Evolutionary conservation across 2,797 vertebrate species (phyloP), one percentile per base, ranked within the genome.

Genomic region (Sebastes steindachneri): DNA sequence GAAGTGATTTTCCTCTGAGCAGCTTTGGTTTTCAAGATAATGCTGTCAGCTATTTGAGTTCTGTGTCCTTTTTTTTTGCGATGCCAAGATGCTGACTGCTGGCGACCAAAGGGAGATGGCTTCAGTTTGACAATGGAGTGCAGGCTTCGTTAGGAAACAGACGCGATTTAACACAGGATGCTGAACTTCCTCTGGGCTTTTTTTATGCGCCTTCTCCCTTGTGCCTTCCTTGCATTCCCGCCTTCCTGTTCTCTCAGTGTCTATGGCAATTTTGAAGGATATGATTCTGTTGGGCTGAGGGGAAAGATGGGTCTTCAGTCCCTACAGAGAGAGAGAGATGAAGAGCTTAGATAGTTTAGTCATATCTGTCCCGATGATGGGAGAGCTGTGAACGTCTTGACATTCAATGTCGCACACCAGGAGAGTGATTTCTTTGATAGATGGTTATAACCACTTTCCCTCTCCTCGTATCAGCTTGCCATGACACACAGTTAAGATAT

Each of bases 111-210:
- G 82, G 80, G 83, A 94, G 89, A 90, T 92, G 74, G 62, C 67
- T 91, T 77, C 25, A 7, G 69, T 86, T 86, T 88, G 86, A 95
- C 92, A 88, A 94, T 93, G 77, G 93, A 85, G 83, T 26, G 35
- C 89, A 70, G 83, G 88, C 76, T 93, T 92, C 86, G 80, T 86
- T 86, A 94, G 95, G 95, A 96, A 96, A 94, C 88, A 75, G 91
- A 88, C 77, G 75, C 58, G 60, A 90, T 94, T 94, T 89, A 93
- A 86, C 89, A 94, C 95, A 95, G 96, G 95, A 96, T 95, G 94
- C 86, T 82, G 70, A 88, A 92, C 90, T 96, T 96, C 96, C 95
- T 93, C 84, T 86, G 45, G 41, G 45, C 66, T 88, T 90, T 91
- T 88, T 92, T 92, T 81, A 80, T 74, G 37, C 33, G 35, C 83